Evolutionary conservation across 2,888 invertebrate species (phyloP), one percentile per base, ranked within the genome.

Genomic region (Cosmia pyralina): DNA sequence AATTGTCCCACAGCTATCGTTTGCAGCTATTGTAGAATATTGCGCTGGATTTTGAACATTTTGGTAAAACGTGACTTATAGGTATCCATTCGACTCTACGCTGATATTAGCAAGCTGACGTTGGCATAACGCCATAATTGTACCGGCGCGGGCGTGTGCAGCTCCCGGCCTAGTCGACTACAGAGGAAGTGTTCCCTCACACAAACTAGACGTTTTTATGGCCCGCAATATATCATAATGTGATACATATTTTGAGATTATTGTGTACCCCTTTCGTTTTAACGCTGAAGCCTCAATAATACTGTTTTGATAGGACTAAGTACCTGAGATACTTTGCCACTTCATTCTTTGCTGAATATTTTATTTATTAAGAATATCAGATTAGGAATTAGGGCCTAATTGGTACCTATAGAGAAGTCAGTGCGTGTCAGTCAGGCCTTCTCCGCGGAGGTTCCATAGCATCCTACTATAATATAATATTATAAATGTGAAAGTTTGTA

Each of bases 71-170:
- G 92, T 93, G 93, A 93, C 92, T 92, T 93, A 93, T 90, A n/a
- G n/a, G n/a, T n/a, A 88, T 84, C 88, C 88, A 87, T 91, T 91
- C 85, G 88, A 90, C 87, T 90, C 87, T 87, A 88, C 86, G 85
- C 85, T 85, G 90, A 90, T 93, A 92, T 92, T 93, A 92, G 90
- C 91, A 90, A 89, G 91, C 89, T 92, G 90, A 87, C 87, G 90
- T 88, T 94, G 95, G 95, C 94, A 89, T 85, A 76, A 81, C 86
- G 94, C 95, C 95, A 95, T 94, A 93, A 93, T 92, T 89, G 92
- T 90, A 87, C 85, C 87, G 89, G 90, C 28, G 28, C 88, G 89
- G 89, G 90, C 89, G 88, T 77, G 68, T 82, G 69, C 68, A 68
- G 72, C 89, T 87, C 89, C 91, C 90, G 90, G 89, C 89, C 90